A percentile compares a stretch with the other conserved stretches of the same genome.
Evolutionary conservation across 1,140 invertebrate species (phyloP).

Genomic region (Calephelis nemesis): DNA sequence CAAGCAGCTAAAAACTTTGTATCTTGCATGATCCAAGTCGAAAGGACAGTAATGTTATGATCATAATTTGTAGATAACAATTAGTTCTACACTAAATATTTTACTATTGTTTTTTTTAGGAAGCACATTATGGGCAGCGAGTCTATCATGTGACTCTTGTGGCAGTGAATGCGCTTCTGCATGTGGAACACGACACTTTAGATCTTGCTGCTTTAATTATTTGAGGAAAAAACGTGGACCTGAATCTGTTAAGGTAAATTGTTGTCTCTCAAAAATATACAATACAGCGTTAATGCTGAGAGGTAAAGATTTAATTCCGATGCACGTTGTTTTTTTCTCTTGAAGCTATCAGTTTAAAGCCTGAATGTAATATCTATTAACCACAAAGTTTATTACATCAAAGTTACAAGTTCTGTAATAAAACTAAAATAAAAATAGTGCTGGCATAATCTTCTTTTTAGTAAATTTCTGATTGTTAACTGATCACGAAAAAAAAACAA

Average conservation of each 20-base stretch:
- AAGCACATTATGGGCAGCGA: slow-evolving; percentile 48
- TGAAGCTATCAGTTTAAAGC: too few species aligned
- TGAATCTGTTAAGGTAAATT: slow-evolving; percentile 25
- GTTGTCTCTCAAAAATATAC: too few species aligned
- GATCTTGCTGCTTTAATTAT: slow-evolving; percentile 75
- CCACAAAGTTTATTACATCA: too few species aligned
- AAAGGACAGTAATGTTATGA: too few species aligned
- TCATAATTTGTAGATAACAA: too few species aligned
- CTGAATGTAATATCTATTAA: too few species aligned
- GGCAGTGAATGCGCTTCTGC: slow-evolving; percentile 78
- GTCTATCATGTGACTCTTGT: slow-evolving; percentile 78
- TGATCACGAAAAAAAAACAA: too few species aligned
- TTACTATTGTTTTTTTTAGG: slow-evolving; percentile 32
- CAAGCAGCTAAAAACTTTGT: not conserved
- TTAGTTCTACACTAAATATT: not conserved
- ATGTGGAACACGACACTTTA: slow-evolving; percentile 79
- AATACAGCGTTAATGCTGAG: too few species aligned
- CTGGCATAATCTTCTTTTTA: not conserved
- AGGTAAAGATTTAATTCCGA: too few species aligned
- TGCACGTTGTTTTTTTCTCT: too few species aligned
- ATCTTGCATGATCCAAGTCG: not conserved
- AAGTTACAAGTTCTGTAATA: too few species aligned
- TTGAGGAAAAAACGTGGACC: slow-evolving; percentile 50
- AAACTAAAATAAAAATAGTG: too few species aligned
- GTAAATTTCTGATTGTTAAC: not conserved